Evolutionary conservation across 2,888 invertebrate genomes (phyloP).

Genomic region (Drosophila trichaetosa): DNA sequence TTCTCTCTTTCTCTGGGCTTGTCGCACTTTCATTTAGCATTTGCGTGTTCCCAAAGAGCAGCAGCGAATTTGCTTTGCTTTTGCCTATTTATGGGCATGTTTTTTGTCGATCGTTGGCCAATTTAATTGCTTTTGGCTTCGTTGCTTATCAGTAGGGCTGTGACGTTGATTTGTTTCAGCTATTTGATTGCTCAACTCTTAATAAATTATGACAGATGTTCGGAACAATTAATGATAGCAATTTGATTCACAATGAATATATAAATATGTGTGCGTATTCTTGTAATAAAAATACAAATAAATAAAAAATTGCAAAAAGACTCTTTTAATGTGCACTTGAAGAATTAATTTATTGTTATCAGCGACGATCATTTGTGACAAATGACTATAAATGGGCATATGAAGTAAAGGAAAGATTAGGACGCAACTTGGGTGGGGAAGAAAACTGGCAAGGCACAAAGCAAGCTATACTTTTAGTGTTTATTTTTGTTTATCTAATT

Average conservation of each 20-base stretch:
- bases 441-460: background rate
- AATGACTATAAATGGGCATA: background rate
- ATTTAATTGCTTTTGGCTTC: constrained; percentile 37
- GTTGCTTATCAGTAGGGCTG: constrained; percentile 50
- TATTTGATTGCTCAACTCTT: constrained; percentile 17
- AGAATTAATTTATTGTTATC: background rate
- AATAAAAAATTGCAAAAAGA: background rate
- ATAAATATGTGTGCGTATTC: background rate
- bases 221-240: constrained; percentile 3
- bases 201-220: constrained; percentile 27
- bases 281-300: background rate
- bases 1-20: constrained; percentile 4
- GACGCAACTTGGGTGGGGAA: background rate
- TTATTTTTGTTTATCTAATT: background rate
- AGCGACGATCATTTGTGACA: background rate
- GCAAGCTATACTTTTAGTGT: constrained; percentile 18
- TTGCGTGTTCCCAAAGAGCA: constrained; percentile 28
- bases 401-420: background rate
- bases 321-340: background rate
- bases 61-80: constrained; percentile 38
- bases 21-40: constrained; percentile 14
- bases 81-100: constrained; percentile 75
- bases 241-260: background rate
- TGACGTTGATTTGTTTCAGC: constrained; percentile 23
- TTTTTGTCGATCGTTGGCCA: constrained; percentile 36